Percentiles rank a stretch among this genome's conserved stretches.
Evolutionary conservation across 2,888 invertebrate species (phyloP).

Genomic region (Xanthia icteritia): DNA sequence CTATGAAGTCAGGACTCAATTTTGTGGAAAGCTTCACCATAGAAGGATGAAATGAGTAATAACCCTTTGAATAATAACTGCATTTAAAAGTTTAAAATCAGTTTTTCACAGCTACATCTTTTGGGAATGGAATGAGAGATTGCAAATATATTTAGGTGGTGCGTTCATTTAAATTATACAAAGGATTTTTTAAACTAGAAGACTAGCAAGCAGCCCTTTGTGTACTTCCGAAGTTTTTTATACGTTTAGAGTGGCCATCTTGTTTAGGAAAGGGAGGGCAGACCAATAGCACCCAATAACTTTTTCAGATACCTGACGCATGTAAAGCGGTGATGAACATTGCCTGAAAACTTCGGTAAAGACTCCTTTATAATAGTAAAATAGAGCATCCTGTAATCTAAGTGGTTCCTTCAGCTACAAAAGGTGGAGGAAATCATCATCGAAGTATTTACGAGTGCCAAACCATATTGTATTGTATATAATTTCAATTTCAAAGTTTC

Average conservation of each 20-base stretch:
- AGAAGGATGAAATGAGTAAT: conserved; percentile 73
- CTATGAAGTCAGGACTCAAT: conserved; percentile 57
- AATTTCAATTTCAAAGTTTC: conserved; percentile 29
- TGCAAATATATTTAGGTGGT: conserved; percentile 26
- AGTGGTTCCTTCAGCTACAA: neutral
- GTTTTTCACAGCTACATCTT: conserved; percentile 62
- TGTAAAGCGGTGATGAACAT: neutral
- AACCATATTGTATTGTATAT: conserved; percentile 12
- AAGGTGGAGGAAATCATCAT: neutral
- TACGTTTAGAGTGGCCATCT: neutral
- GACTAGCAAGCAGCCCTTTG: neutral
- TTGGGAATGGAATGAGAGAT: conserved; percentile 49
- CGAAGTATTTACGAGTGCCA: conserved; percentile 16
- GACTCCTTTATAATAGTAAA: too few species aligned
- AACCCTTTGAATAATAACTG: conserved; percentile 74
- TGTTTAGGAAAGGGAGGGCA: neutral
- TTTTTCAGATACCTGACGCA: neutral
- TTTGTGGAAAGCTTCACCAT: conserved; percentile 42
- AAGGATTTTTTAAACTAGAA: neutral
- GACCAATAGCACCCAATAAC: too few species aligned
- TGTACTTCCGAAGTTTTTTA: neutral
- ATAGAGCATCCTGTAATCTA: neutral
- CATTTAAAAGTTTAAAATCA: conserved; percentile 68
- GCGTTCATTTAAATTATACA: conserved; percentile 13
- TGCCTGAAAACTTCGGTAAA: neutral